A percentile compares a stretch with the other conserved stretches of the same genome.
These are phyloP conservation scores for Diachasma alloeum DNA, from an alignment of 1,140 invertebrate genomes.

Conservation along the genomic window DNA sequence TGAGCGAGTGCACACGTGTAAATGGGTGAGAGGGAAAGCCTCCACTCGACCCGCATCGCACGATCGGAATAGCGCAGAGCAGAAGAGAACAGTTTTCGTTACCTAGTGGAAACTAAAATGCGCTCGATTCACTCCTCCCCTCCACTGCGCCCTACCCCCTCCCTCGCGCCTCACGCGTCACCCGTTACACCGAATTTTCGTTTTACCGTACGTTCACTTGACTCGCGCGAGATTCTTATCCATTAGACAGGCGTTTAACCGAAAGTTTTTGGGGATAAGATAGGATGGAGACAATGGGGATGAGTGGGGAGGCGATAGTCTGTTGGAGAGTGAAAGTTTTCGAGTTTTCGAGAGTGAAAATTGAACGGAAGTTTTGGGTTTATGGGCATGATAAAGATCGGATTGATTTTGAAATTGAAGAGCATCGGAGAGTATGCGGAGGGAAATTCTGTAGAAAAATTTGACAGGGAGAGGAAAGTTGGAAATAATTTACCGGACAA, in stretches of 20 bases:
- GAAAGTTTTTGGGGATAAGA: neutral
- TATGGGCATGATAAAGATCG: too few species aligned
- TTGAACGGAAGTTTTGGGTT: neutral
- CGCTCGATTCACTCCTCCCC: neutral
- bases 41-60: neutral
- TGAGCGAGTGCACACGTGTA: neutral
- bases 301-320: neutral
- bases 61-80: neutral
- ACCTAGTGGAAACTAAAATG: slow-evolving; percentile 36
- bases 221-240: slow-evolving; percentile 15
- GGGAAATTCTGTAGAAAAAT: too few species aligned
- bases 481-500: too few species aligned
- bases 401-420: too few species aligned
- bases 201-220: slow-evolving; percentile 27
- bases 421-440: too few species aligned
- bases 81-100: slow-evolving; percentile 32
- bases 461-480: too few species aligned
- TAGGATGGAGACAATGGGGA: neutral
- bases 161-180: neutral
- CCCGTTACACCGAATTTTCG: slow-evolving; percentile 42
- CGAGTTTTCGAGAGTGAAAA: neutral
- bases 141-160: neutral
- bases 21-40: neutral
- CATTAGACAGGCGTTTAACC: slow-evolving; percentile 15
- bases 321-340: neutral